Evolutionary conservation across 2,888 invertebrate genomes (phyloP).

Genomic region (Cosmopolites sordidus): DNA sequence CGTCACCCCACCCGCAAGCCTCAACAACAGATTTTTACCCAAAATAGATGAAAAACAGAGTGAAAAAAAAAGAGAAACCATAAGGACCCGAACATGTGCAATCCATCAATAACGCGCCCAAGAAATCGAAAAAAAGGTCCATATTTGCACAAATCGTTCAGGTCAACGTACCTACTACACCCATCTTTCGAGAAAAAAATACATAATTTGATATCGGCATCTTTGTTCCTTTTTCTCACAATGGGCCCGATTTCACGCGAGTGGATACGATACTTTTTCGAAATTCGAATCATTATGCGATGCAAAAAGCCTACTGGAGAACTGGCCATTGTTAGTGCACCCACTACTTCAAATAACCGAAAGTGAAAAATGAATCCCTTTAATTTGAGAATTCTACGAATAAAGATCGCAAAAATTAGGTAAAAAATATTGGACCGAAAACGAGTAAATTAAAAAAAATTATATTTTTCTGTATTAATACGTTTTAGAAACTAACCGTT

Average conservation of each 20-base stretch:
- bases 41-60: constrained; percentile 11
- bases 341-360: constrained; percentile 31
- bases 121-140: constrained; percentile 23
- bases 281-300: constrained; percentile 28
- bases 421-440: too few species aligned
- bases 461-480: too few species aligned
- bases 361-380: constrained; percentile 40
- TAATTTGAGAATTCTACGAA: constrained; percentile 29
- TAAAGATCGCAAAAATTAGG: constrained; percentile 23
- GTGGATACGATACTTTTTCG: constrained; percentile 30
- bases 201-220: constrained; percentile 38
- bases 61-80: constrained; percentile 28
- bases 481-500: too few species aligned
- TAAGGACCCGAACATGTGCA: constrained; percentile 33
- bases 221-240: constrained; percentile 38
- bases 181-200: constrained; percentile 19
- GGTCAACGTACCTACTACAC: constrained; percentile 19
- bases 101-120: constrained; percentile 27
- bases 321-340: constrained; percentile 30
- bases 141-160: constrained; percentile 27
- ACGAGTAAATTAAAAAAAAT: too few species aligned
- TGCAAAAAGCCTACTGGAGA: constrained; percentile 15
- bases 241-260: constrained; percentile 38
- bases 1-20: constrained; percentile 18
- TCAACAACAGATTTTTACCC: constrained; percentile 20